Evolutionary conservation across 2,113 vertebrate genomes (phyloP).

Genomic region (Barnardius zonarius): DNA sequence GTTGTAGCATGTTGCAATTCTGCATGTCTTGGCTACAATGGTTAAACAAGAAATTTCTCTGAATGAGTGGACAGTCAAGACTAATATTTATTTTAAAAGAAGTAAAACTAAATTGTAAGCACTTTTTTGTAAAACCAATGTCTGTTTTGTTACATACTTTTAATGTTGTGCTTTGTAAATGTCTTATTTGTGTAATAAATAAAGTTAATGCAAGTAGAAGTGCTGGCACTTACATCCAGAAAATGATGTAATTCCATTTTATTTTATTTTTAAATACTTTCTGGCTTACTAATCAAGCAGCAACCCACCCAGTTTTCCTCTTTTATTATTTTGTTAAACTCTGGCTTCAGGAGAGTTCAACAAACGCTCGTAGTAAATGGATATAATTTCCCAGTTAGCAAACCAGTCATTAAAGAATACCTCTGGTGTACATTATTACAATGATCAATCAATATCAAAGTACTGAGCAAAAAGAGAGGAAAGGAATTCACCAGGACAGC

Average conservation of each 20-base stretch:
- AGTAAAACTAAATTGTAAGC: conserved; percentile 88
- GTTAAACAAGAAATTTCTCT: conserved; percentile 79
- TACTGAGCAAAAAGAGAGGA: conserved; percentile 49
- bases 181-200: conserved; percentile 96
- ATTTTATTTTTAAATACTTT: conserved; percentile 71
- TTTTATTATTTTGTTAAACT: conserved; percentile 61
- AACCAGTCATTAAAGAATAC: conserved; percentile 54
- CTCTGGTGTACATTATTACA: conserved; percentile 51
- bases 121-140: conserved; percentile 91
- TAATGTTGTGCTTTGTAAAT: conserved; percentile 91
- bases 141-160: conserved; percentile 94
- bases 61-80: conserved; percentile 78
- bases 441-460: conserved; percentile 53
- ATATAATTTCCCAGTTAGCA: conserved; percentile 60
- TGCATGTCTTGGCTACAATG: conserved; percentile 82
- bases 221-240: conserved; percentile 80
- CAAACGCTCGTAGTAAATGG: conserved; percentile 49
- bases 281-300: conserved; percentile 50
- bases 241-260: conserved; percentile 69
- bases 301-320: conserved; percentile 54
- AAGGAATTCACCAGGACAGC: conserved; percentile 69
- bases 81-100: conserved; percentile 98
- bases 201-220: conserved; percentile 83
- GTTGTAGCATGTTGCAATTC: conserved; percentile 83
- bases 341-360: conserved; percentile 58